phyloP scores from a whole-genome alignment of 1,140 invertebrate genomes.

The silkworm (Bombyx mori) region ASM3026992v2 NC_085122.1:1834001-1834500 shows the following conservation, averaged over 20 bases:
- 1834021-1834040: background rate
- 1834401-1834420: too few species aligned
- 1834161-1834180: conserved; percentile 9
- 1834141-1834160: conserved; percentile 33
- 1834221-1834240: conserved; percentile 17
- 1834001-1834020: conserved; percentile 51
- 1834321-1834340: conserved; percentile 20
- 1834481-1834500: background rate
- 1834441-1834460: too few species aligned
- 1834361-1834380: background rate
- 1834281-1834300: conserved; percentile 20
- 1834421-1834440: too few species aligned
- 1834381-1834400: conserved; percentile 13
- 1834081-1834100: too few species aligned
- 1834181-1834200: conserved; percentile 11
- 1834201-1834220: conserved; percentile 8
- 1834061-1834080: too few species aligned
- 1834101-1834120: too few species aligned
- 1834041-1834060: too few species aligned
- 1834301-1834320: conserved; percentile 23
- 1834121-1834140: conserved; percentile 15
- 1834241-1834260: conserved; percentile 27
- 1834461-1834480: background rate
- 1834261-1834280: conserved; percentile 21
- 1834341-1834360: conserved; percentile 17